phyloP scores from a whole-genome alignment of 2,888 invertebrate species.

The Coelopa pilipes region DNA sequence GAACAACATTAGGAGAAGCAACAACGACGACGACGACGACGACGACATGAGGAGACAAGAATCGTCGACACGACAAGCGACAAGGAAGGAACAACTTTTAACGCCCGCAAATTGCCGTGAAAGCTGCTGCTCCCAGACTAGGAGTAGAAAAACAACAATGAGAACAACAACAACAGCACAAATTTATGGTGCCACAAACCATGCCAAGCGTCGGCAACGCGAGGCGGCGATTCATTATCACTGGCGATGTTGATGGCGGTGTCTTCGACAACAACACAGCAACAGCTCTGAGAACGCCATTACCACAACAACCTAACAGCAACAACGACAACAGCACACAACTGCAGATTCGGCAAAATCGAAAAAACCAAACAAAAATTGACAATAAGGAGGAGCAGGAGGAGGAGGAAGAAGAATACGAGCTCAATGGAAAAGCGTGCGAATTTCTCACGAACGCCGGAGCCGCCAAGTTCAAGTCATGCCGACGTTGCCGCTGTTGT shows the following conservation, averaged over 20 bases:
- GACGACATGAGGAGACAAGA: background rate
- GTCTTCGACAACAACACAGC: slow-evolving; percentile 11
- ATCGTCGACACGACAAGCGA: background rate
- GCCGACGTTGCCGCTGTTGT: slow-evolving; percentile 16
- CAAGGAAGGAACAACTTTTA: slow-evolving; percentile 10
- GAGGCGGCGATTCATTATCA: slow-evolving; percentile 33
- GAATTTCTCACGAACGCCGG: slow-evolving; percentile 47
- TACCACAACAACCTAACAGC: background rate
- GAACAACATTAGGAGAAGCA: no score
- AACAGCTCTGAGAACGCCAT: background rate
- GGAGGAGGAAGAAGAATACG: background rate
- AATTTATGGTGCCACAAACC: background rate
- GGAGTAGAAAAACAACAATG: background rate
- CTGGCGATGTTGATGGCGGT: slow-evolving; percentile 4
- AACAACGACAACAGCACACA: background rate
- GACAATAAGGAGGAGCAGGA: background rate
- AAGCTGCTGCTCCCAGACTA: slow-evolving; percentile 10
- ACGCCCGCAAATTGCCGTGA: slow-evolving; percentile 26
- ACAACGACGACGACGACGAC: background rate
- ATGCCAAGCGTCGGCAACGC: slow-evolving; percentile 27
- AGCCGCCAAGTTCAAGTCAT: background rate
- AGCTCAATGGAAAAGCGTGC: slow-evolving; percentile 41
- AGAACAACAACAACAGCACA: slow-evolving; percentile 2
- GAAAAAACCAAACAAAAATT: background rate
- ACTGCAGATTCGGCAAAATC: background rate